phyloP scores from a whole-genome alignment of 2,888 invertebrate species.

The Eupithecia dodoneata region DNA sequence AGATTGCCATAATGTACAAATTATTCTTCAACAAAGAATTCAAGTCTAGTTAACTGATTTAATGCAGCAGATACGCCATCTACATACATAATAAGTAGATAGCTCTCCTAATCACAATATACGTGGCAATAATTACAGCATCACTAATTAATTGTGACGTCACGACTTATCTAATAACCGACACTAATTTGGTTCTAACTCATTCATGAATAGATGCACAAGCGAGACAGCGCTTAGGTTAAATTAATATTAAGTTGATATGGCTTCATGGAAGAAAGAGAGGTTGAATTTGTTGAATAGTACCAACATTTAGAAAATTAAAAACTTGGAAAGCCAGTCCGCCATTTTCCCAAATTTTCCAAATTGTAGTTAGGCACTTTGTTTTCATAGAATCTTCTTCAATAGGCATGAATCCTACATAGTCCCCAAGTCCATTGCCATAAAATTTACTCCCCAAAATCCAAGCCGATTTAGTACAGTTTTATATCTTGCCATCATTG shows the following conservation, averaged over 20 bases:
- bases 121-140: slow-evolving; percentile 47
- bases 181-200: slow-evolving; percentile 24
- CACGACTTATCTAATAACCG: slow-evolving; percentile 34
- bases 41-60: neutral
- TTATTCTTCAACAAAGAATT: neutral
- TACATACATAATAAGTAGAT: slow-evolving; percentile 40
- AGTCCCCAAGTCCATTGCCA: neutral
- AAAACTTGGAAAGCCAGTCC: neutral
- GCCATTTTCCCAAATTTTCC: neutral
- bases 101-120: slow-evolving; percentile 50
- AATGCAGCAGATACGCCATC: slow-evolving; percentile 20
- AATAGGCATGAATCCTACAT: neutral
- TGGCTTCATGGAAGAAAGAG: neutral
- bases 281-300: neutral
- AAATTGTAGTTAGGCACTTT: neutral
- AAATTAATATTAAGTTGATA: neutral
- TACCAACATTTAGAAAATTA: neutral
- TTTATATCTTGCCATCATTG: slow-evolving; percentile 28
- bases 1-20: too few species aligned
- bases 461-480: slow-evolving; percentile 22
- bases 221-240: slow-evolving; percentile 5
- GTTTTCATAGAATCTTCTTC: neutral
- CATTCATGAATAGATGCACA: slow-evolving; percentile 16
- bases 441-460: slow-evolving; percentile 10
- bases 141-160: slow-evolving; percentile 48